Conservation (phyloP, 2,888 invertebrate genomes). For the Amphipyra berbera region DNA sequence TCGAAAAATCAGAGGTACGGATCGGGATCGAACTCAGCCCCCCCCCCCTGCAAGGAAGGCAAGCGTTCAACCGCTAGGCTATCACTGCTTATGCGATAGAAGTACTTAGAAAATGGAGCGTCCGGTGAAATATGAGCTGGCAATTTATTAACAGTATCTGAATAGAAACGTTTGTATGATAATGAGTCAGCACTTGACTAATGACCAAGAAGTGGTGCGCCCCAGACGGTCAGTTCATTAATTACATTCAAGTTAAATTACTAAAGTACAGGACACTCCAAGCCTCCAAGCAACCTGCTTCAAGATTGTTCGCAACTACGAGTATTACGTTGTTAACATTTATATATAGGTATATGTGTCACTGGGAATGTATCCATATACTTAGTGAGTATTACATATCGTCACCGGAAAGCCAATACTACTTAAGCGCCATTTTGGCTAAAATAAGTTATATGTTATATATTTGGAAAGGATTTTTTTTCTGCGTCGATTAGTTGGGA, state of each 20-base stretch:
- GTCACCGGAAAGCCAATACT: too few species aligned
- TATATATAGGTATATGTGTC: constrained; percentile 7
- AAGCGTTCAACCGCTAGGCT: too few species aligned
- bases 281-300: constrained; percentile 32
- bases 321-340: constrained; percentile 33
- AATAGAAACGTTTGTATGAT: constrained; percentile 56
- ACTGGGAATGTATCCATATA: too few species aligned
- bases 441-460: too few species aligned
- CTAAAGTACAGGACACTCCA: constrained; percentile 58
- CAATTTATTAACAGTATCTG: constrained; percentile 47
- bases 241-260: constrained; percentile 72
- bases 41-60: too few species aligned
- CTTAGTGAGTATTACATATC: too few species aligned
- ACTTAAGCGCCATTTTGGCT: too few species aligned
- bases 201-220: constrained; percentile 64
- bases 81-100: too few species aligned
- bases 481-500: too few species aligned
- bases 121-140: constrained; percentile 36
- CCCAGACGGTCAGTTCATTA: constrained; percentile 74
- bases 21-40: too few species aligned
- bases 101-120: constrained; percentile 11
- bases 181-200: constrained; percentile 67
- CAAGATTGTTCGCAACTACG: constrained; percentile 49
- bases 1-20: too few species aligned
- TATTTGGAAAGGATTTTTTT: too few species aligned